Conservation (phyloP, 2,797 vertebrate genomes). For the Centropyge bicolor region DNA sequence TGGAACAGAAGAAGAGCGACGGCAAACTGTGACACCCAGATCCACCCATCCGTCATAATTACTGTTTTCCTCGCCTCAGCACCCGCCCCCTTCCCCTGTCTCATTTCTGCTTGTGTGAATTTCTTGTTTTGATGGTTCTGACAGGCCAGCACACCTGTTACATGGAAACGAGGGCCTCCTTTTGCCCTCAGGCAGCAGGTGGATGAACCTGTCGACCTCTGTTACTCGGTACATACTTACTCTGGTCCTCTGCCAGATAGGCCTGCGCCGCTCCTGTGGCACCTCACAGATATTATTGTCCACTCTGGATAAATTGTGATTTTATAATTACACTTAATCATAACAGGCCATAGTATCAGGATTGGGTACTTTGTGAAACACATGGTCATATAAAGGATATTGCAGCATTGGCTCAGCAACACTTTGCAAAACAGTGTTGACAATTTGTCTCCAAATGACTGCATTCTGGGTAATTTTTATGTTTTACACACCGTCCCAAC, state of each 20-base stretch:
- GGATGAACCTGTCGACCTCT: conserved; percentile 74
- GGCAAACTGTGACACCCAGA: conserved; percentile 8
- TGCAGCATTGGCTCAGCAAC: no score
- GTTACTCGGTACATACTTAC: conserved; percentile 44
- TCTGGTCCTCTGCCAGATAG: conserved; percentile 24
- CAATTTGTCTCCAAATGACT: no score
- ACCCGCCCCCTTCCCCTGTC: conserved; percentile 17
- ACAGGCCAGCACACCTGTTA: conserved; percentile 74
- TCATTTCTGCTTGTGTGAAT: conserved; percentile 45
- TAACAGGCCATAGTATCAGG: no score
- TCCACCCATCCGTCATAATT: conserved; percentile 53
- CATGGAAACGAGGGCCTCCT: conserved; percentile 17
- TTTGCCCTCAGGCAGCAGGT: conserved; percentile 77
- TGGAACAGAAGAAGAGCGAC: conserved; percentile 13
- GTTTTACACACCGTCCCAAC: no score
- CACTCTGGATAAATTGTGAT: background rate
- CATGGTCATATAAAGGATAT: no score
- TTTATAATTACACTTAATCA: background rate
- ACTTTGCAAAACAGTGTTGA: no score
- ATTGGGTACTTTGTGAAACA: no score
- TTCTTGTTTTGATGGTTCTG: conserved; percentile 64
- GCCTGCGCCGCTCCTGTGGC: background rate
- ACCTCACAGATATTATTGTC: no score
- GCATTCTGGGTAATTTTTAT: no score
- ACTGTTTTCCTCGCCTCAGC: conserved; percentile 49